Evolutionary conservation across 2,113 vertebrate species (phyloP).

Genomic region (Rana temporaria): DNA sequence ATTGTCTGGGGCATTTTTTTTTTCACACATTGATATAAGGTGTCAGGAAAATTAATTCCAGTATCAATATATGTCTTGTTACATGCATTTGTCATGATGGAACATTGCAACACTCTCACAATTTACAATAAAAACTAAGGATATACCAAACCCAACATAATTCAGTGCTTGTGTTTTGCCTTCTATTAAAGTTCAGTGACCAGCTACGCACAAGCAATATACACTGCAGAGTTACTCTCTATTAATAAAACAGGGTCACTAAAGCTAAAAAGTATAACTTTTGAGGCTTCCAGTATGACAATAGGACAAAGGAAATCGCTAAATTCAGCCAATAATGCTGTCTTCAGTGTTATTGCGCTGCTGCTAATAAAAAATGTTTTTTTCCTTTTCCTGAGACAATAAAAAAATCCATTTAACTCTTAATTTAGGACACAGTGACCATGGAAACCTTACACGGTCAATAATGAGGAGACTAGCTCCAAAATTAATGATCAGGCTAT

Average conservation of each 20-base stretch:
- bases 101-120: background rate
- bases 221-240: background rate
- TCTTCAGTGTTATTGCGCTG: background rate
- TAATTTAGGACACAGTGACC: background rate
- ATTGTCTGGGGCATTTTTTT: no score
- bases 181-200: background rate
- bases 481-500: background rate
- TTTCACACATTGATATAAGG: no score
- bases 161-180: background rate
- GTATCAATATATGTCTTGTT: no score
- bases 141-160: background rate
- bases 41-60: no score
- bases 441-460: background rate
- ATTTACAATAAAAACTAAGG: background rate
- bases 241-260: background rate
- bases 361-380: conserved; percentile 18
- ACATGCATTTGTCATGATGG: no score
- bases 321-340: background rate
- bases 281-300: background rate
- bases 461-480: background rate
- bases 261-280: background rate
- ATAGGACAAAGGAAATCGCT: background rate
- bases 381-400: conserved; percentile 7
- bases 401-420: conserved; percentile 24
- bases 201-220: background rate